Evolutionary conservation across 1,140 invertebrate genomes (phyloP).

Genomic region (Hyphantria cunea): DNA sequence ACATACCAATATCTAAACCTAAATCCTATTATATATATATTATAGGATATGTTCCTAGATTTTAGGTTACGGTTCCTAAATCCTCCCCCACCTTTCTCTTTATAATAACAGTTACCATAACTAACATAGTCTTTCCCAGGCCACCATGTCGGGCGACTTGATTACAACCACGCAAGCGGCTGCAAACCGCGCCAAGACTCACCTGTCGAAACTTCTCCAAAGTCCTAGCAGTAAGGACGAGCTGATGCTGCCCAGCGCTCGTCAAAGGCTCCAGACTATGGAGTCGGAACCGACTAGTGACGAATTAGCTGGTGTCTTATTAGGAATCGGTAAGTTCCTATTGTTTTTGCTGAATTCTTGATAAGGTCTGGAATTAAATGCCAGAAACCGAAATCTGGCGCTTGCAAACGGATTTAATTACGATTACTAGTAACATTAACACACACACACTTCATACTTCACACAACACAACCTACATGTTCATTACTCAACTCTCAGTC

Average conservation of each 20-base stretch:
- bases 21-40: too few relatives aligned
- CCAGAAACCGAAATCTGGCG: too few relatives aligned
- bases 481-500: too few relatives aligned
- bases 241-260: constrained; percentile 56
- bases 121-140: constrained; percentile 53
- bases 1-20: too few relatives aligned
- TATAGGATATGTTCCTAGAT: too few relatives aligned
- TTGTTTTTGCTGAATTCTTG: neutral
- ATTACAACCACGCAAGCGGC: constrained; percentile 84
- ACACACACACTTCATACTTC: too few relatives aligned
- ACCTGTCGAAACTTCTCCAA: constrained; percentile 71
- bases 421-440: too few relatives aligned
- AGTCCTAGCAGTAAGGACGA: constrained; percentile 55
- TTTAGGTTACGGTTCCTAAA: too few relatives aligned
- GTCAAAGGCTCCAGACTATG: constrained; percentile 46
- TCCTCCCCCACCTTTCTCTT: too few relatives aligned
- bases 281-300: constrained; percentile 45
- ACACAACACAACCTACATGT: too few relatives aligned
- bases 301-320: constrained; percentile 56
- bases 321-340: constrained; percentile 58
- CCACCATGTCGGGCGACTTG: constrained; percentile 93
- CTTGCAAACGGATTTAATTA: too few relatives aligned
- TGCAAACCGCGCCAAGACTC: constrained; percentile 82
- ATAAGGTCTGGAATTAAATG: too few relatives aligned
- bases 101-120: constrained; percentile 1